These are phyloP conservation scores for Lordiphosa clarofinis DNA, from an alignment of 1,140 invertebrate genomes.

Conservation along the genomic window DNA sequence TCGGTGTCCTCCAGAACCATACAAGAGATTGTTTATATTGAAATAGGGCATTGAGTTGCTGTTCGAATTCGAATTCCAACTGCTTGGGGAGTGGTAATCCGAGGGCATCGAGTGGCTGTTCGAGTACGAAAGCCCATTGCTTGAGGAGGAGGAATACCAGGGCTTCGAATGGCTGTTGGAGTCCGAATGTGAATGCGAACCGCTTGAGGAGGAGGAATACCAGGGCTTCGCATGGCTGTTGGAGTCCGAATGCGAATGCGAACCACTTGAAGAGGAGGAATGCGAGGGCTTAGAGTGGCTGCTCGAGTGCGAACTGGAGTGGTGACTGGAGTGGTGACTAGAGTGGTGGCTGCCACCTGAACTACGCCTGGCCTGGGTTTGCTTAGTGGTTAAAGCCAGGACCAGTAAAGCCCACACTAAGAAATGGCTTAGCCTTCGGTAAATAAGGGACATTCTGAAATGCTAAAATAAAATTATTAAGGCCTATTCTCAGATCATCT, in stretches of 20 bases:
- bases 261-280: too few relatives aligned
- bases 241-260: too few relatives aligned
- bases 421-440: conserved; percentile 28
- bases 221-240: too few relatives aligned
- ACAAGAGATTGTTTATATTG: conserved; percentile 37
- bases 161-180: background rate
- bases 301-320: background rate
- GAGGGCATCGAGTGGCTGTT: conserved; percentile 12
- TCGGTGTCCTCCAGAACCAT: conserved; percentile 42
- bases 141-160: background rate
- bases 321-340: conserved; percentile 4
- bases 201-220: conserved; percentile 9
- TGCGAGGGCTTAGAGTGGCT: too few relatives aligned
- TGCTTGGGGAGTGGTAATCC: conserved; percentile 15
- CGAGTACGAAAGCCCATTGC: too few relatives aligned
- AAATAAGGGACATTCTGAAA: conserved; percentile 39
- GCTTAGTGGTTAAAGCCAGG: conserved; percentile 33
- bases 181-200: too few relatives aligned
- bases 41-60: too few relatives aligned
- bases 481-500: too few relatives aligned
- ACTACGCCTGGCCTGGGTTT: conserved; percentile 54
- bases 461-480: too few relatives aligned
- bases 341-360: conserved; percentile 37
- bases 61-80: too few relatives aligned
- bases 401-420: conserved; percentile 31